A percentile compares a stretch with the other conserved stretches of the same genome.
These are phyloP conservation scores for Prionailurus viverrinus DNA, from an alignment of 2,113 vertebrate genomes.

Conservation along the genomic window DNA sequence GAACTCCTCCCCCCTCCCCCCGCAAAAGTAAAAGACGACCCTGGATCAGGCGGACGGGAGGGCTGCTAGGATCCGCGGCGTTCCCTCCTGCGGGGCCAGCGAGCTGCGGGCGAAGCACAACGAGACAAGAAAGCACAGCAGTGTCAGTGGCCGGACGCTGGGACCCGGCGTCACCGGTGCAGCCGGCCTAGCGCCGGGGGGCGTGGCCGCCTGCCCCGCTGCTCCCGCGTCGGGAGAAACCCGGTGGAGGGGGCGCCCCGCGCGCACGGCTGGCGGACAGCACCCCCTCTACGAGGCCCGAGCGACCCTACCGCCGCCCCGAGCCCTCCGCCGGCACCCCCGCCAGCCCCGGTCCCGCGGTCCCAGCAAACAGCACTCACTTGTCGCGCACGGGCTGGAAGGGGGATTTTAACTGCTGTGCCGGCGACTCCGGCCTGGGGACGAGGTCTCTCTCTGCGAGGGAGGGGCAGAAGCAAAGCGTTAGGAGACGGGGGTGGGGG, in stretches of 20 bases:
- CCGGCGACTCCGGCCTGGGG: constrained; percentile 93
- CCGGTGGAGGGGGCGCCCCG: accelerated
- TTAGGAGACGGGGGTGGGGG: not conserved
- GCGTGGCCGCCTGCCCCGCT: not conserved
- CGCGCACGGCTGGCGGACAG: accelerated
- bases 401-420: constrained; percentile 94
- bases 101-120: constrained; percentile 90
- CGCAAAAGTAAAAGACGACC: constrained; percentile 71
- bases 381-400: constrained; percentile 97
- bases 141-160: constrained; percentile 64
- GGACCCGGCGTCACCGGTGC: not conserved
- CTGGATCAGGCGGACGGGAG: constrained; percentile 96
- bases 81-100: constrained; percentile 96
- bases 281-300: accelerated
- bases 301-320: not conserved
- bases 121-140: constrained; percentile 65
- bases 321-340: not conserved
- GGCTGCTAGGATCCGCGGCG: constrained; percentile 96
- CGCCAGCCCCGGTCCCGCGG: constrained; percentile 35
- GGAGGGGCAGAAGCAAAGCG: not conserved
- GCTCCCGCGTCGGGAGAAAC: constrained; percentile 43
- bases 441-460: constrained; percentile 93
- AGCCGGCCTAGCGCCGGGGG: accelerated
- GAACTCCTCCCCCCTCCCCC: constrained; percentile 59
- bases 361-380: constrained; percentile 87